These are phyloP conservation scores for Biston betularia DNA, from an alignment of 2,888 invertebrate genomes.

Conservation along the genomic window DNA sequence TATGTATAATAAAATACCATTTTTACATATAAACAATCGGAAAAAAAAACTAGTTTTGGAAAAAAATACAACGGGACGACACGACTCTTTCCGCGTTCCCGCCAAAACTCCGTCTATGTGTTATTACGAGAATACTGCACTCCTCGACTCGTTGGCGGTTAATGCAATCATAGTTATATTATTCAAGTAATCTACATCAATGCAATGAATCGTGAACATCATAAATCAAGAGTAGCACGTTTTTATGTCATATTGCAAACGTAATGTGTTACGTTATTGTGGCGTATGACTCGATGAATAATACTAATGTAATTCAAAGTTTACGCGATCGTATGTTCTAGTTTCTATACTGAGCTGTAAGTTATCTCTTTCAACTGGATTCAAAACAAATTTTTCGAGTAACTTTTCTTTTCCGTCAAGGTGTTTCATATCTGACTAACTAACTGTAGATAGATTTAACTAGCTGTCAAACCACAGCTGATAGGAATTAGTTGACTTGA, in stretches of 20 bases:
- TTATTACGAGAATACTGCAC: too few relatives aligned
- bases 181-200: neutral
- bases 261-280: constrained; percentile 35
- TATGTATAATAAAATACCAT: too few relatives aligned
- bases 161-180: neutral
- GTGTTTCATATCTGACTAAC: neutral
- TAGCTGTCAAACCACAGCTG: neutral
- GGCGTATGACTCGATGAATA: constrained; percentile 27
- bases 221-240: constrained; percentile 43
- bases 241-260: constrained; percentile 48
- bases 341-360: neutral
- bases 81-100: too few relatives aligned
- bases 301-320: constrained; percentile 14
- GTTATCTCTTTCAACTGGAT: neutral
- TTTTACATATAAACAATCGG: too few relatives aligned
- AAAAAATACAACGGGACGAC: too few relatives aligned
- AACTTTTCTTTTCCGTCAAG: too few relatives aligned
- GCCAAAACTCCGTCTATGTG: too few relatives aligned
- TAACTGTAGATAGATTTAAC: neutral
- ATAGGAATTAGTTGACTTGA: constrained; percentile 11
- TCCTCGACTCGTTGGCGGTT: too few relatives aligned
- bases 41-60: too few relatives aligned
- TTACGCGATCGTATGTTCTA: constrained; percentile 9
- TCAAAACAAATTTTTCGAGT: neutral
- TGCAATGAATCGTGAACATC: constrained; percentile 41